These are phyloP conservation scores for Agrypnia vestita DNA, from an alignment of 1,140 invertebrate genomes.

Conservation along the genomic window DNA sequence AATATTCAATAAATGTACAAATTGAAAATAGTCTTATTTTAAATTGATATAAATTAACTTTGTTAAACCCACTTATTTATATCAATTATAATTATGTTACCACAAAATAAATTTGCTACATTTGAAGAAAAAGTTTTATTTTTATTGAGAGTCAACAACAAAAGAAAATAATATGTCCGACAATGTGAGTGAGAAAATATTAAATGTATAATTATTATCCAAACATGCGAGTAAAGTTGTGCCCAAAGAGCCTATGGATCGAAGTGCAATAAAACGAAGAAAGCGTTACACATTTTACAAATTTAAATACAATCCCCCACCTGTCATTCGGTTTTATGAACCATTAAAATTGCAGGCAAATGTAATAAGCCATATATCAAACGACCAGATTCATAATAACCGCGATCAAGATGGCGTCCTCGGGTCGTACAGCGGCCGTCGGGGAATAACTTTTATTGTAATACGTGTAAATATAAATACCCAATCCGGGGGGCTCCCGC, in stretches of 20 bases:
- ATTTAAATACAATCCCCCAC: conserved; percentile 23
- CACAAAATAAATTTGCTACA: no score
- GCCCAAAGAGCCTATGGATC: background rate
- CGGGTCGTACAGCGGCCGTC: background rate
- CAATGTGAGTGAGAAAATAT: no score
- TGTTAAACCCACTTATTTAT: no score
- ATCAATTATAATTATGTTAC: no score
- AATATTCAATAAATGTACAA: no score
- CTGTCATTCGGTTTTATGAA: conserved; percentile 21
- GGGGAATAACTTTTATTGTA: background rate
- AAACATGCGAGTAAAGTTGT: background rate
- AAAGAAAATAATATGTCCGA: no score
- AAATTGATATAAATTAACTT: no score
- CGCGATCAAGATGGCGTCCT: conserved; percentile 18
- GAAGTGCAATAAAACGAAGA: conserved; percentile 6
- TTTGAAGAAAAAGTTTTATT: no score
- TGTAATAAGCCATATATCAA: conserved; percentile 33
- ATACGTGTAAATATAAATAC: conserved; percentile 16
- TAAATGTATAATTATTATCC: no score
- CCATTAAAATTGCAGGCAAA: conserved; percentile 23
- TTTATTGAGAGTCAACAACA: no score
- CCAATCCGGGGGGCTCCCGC: conserved; percentile 3
- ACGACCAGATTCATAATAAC: conserved; percentile 12
- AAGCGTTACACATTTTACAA: conserved; percentile 24
- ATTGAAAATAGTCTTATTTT: no score